Evolutionary conservation across 2,113 vertebrate genomes (phyloP).

Genomic region (Urocitellus parryii): DNA sequence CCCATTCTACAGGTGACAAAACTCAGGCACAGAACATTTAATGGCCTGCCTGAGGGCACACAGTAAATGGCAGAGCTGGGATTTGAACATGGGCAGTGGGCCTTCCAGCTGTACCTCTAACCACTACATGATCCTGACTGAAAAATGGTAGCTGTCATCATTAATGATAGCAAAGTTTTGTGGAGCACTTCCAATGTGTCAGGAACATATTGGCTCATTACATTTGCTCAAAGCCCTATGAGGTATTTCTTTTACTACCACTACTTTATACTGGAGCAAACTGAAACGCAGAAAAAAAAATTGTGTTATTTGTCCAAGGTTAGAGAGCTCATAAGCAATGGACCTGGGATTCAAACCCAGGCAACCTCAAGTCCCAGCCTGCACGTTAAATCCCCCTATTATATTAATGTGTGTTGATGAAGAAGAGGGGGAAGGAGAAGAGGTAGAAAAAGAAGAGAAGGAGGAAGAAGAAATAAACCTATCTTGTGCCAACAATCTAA

Average conservation of each 20-base stretch:
- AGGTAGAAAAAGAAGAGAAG: background rate
- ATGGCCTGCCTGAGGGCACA: background rate
- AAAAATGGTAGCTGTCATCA: constrained; percentile 18
- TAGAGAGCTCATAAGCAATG: background rate
- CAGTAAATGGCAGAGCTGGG: background rate
- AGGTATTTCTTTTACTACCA: constrained; percentile 16
- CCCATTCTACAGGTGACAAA: background rate
- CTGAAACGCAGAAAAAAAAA: background rate
- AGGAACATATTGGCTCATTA: background rate
- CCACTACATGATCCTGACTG: background rate
- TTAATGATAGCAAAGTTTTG: background rate
- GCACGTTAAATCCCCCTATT: background rate
- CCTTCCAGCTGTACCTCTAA: background rate
- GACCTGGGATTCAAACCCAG: background rate
- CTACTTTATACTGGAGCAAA: background rate
- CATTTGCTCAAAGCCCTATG: background rate
- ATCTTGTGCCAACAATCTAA: background rate
- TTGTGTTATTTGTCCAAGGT: background rate
- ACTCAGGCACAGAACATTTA: background rate
- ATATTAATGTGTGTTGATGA: background rate
- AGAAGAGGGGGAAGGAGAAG: background rate
- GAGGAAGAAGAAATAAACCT: background rate
- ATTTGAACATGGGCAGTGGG: background rate
- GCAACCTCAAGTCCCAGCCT: background rate
- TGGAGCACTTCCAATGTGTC: background rate